Base-by-base conservation (phyloP, 2,797 vertebrate species). In the Gymnothorax javanicus region DNA sequence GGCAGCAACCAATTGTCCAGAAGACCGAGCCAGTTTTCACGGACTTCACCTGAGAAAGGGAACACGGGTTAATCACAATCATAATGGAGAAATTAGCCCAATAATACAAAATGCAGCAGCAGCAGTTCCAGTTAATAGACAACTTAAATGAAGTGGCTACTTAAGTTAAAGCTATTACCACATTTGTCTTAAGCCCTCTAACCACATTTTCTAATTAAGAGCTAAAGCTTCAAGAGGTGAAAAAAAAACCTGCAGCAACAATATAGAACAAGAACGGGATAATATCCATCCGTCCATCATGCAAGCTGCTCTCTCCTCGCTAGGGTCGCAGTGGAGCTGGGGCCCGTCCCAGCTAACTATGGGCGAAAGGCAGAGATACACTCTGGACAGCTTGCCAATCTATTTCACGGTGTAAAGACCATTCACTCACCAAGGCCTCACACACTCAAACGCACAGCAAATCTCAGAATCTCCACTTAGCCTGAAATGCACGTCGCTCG, bases 1-100 rank as follows among this genome's bases (percentile, higher is more conserved):
- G 95, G 88, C 98, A 99, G 92, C 98, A 99, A 93, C 98, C 99
- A 87, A 99, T 98, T 87, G 98, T 96, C 98, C 98, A 99, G 94
- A 99, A 99, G 54, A 99, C 97, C 0, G 98, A 99, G 82, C 98
- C 98, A 0, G 98, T 99, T 96, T 99, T 99, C 94, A 99, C 98
- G 54, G 98, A 98, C 89, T 99, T 99, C 92, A 99, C 98, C 98
- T 99, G 91, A 92, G 95, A 93, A 82, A 77, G 43, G 5, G 6
- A 43, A 15, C 0, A 81, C 0, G 8, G 50, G 50, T 56, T 69
- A 69, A 69, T 64, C 27, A 71, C 69, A 27, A 75, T 75, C 25
- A 69, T 2, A 12, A 2, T 1, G 77, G 7, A n/a, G 50, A 20
- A 81, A 81, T n/a, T 4, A 56, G 23, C 33, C 52, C 52, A 52